Conservation (phyloP, 2,113 vertebrate genomes). For the Amia ocellicauda region DNA sequence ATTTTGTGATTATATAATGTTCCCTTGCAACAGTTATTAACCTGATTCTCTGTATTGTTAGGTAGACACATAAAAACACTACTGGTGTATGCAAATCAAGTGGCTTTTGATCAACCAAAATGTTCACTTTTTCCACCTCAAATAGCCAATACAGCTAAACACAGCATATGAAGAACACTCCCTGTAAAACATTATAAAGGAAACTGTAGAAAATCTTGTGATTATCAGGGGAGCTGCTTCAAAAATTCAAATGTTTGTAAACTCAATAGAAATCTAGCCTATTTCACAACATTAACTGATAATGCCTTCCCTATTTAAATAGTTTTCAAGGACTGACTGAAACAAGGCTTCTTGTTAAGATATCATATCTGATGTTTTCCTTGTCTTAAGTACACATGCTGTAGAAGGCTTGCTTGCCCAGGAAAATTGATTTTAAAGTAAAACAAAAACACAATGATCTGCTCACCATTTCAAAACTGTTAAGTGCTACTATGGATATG, state of each 20-base stretch:
- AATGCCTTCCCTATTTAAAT: neutral
- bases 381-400: neutral
- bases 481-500: neutral
- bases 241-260: constrained; percentile 6
- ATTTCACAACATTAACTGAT: neutral
- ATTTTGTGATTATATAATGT: too few relatives aligned
- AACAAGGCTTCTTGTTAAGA: neutral
- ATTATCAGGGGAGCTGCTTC: neutral
- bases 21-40: too few relatives aligned
- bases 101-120: too few relatives aligned
- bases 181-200: neutral
- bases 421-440: constrained; percentile 6
- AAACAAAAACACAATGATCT: neutral
- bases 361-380: neutral
- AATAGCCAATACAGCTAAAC: too few relatives aligned
- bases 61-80: too few relatives aligned
- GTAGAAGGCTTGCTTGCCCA: constrained; percentile 1
- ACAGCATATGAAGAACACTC: neutral
- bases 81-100: too few relatives aligned
- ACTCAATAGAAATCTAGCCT: too few relatives aligned
- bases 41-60: too few relatives aligned
- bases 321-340: neutral
- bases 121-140: too few relatives aligned
- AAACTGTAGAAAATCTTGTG: constrained; percentile 10
- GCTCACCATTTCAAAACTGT: neutral